Base-by-base conservation (phyloP, 2,888 invertebrate genomes). In the Phalera bucephala region DNA sequence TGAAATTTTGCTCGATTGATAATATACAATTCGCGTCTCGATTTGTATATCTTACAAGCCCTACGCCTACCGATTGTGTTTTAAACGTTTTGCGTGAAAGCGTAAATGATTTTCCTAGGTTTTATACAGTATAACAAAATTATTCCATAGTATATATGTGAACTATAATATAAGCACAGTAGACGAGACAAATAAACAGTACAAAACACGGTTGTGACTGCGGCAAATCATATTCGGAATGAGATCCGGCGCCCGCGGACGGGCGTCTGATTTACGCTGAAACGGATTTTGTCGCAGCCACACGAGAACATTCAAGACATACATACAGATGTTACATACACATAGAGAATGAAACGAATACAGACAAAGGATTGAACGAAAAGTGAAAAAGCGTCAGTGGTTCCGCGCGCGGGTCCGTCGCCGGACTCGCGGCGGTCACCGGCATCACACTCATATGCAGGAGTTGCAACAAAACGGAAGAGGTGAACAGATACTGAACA, bases 271-370 rank as follows among this genome's bases (percentile, higher is more conserved):
- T 65, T 72, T 65, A 70, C 54, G 52, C 45, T 45, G 54, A 57
- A 61, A 49, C 59, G 60, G 55, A 61, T 58, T 79, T 84, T 83
- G 87, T 72, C 85, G 81, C 88, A 82, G 73, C 82, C 87, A 83
- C 82, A 80, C 71, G 73, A 73, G 70, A 83, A 88, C 87, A 86
- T 84, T 80, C 80, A 88, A 83, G 87, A 87, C 87, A 86, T 86
- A 91, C 84, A 88, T 90, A 91, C 89, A 89, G 80, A 84, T 87
- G 86, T 90, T 87, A 91, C 91, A 91, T 89, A 90, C 89, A 90
- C 91, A 90, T 90, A 90, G 88, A 90, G 83, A 91, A 87, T 86
- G 84, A 87, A 88, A 90, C 90, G 82, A 82, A 88, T 87, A 88
- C 86, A 85, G 80, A 88, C 87, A 90, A 76, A 88, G 89, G 89